Evolutionary conservation across 2,888 invertebrate species (phyloP), one percentile per base, ranked within the genome.

Genomic region (Polylopha cassiicola): DNA sequence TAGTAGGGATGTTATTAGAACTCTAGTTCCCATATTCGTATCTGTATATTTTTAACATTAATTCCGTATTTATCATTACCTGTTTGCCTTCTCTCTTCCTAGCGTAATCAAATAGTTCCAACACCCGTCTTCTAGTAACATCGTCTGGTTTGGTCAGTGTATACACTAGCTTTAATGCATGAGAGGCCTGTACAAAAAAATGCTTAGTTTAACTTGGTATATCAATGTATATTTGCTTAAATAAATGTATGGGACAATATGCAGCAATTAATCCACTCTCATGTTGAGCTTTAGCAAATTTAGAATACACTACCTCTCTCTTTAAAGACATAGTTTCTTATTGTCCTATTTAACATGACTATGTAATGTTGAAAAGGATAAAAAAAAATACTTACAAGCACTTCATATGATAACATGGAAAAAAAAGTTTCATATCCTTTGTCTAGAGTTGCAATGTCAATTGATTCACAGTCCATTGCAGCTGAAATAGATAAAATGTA

Each of bases 351-450:
- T 4, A 17, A 6, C 17, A 17, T 4, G 6, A 6, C 17, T 20
- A 16, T 26, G 3, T 22, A 11, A 22, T 15, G n/a, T 2, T 27
- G 13, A 9, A 33, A 17, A 20, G n/a, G 4, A 5, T 5, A 4
- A 11, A 17, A 9, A 15, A 27, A 28, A 8, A 37, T 33, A 61
- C 80, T 70, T 62, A 86, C 86, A 59, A 81, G 49, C 27, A 50
- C 54, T 61, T 84, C 82, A 70, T 64, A 74, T 9, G 70, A 60
- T 42, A 86, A 47, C 52, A 80, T 56, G 14, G 61, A 62, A 46
- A 73, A 79, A 55, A 82, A 86, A 14, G 86, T 57, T 53, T 84
- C 82, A 74, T 86, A 86, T 44, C 84, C 84, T 21, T 50, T 46
- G 43, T 82, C 81, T 45, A 86, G 51, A 13, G 69, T 55, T 9